Evolutionary conservation across 2,888 invertebrate genomes (phyloP), one percentile per base, ranked within the genome.

Genomic region (Epinotia brunnichana): DNA sequence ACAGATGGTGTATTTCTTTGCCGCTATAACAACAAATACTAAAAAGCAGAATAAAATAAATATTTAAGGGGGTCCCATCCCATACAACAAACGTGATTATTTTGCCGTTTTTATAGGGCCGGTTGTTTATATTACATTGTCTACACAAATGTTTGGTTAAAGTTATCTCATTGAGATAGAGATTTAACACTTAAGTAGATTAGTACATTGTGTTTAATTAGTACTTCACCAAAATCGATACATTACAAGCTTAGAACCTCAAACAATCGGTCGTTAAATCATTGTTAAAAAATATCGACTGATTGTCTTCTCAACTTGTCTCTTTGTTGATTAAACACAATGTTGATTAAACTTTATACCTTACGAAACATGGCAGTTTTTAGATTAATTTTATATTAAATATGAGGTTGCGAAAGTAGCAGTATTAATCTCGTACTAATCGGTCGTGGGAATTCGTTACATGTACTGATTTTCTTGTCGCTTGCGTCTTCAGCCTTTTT

Each of bases 401-500:
- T 62, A 29, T 7, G 62, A 62, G 48, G 24, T 62, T 35, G 35
- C 39, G 21, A 21, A 21, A 56, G 54, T 17, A 62, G 19, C 17
- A 9, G 53, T 41, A 53, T 71, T 29, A 63, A 56, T 51, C 61
- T 57, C 35, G 13, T 35, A 69, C 62, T 69, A 68, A 68, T 73
- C 72, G 56, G 54, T 62, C 73, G 69, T 73, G 73, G 41, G 73
- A 73, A 53, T 63, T 63, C 19, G 48, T 56, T 39, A 39, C 56
- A 69, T 73, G 59, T 63, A 69, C 41, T 41, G 62, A 56, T 62
- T 67, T 57, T 73, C 69, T 63, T 72, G 48, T 39, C 51, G 68
- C 48, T 57, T 51, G 51, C 56, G 39, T 73, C 56, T 66, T 39
- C 41, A 51, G 51, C 35, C 48, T 51, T 63, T 59, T 66, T 71